Evolutionary conservation across 2,888 invertebrate genomes (phyloP).

Genomic region (Sceliomorpha sp.): DNA sequence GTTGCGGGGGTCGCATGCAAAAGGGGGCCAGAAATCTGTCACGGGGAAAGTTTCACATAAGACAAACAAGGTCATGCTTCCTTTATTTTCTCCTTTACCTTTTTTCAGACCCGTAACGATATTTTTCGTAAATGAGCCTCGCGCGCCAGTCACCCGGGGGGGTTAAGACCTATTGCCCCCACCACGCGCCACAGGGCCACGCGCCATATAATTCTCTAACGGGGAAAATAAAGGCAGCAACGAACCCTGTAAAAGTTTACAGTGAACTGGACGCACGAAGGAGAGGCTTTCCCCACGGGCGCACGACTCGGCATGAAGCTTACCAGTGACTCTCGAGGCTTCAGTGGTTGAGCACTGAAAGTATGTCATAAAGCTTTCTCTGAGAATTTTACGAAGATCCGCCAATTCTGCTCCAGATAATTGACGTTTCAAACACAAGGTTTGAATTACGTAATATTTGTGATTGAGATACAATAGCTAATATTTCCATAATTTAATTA

Average conservation of each 20-base stretch:
- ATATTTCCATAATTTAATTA: no score
- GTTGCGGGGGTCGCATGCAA: conserved; percentile 20
- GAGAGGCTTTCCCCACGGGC: conserved; percentile 43
- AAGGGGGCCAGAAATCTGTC: neutral
- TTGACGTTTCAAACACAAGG: no score
- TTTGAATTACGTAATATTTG: no score
- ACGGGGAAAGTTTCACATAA: conserved; percentile 27
- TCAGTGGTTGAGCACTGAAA: conserved; percentile 18
- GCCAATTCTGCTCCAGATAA: no score
- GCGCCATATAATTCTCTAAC: conserved; percentile 67
- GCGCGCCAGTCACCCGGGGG: conserved; percentile 3
- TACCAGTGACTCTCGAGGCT: neutral
- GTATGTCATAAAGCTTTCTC: conserved; percentile 57
- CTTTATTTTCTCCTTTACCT: conserved; percentile 29
- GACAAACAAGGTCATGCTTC: conserved; percentile 28
- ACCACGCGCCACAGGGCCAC: conserved; percentile 59
- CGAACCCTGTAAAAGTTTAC: conserved; percentile 59
- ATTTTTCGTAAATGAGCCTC: conserved; percentile 54
- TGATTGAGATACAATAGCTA: no score
- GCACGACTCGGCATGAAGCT: conserved; percentile 68
- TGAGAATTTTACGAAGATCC: conserved; percentile 34
- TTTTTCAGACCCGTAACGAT: conserved; percentile 33
- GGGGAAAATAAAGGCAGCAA: conserved; percentile 55
- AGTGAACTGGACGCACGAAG: neutral
- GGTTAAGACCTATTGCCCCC: no score